Conservation (phyloP, 2,797 vertebrate species). For the Sciurus carolinensis region DNA sequence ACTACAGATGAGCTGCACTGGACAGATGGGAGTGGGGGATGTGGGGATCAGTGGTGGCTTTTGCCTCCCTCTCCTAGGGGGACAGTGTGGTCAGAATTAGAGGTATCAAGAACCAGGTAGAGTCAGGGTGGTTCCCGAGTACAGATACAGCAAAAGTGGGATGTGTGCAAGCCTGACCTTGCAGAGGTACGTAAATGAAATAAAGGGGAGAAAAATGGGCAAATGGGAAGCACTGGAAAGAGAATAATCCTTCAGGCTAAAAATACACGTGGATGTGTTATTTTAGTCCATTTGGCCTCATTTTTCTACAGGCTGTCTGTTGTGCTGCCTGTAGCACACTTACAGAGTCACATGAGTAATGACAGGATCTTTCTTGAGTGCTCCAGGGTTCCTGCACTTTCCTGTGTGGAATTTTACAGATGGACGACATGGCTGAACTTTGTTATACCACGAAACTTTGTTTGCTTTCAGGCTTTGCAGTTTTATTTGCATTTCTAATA, state of each 20-base stretch:
- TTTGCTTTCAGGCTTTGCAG: not conserved
- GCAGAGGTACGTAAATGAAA: not conserved
- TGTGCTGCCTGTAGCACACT: not conserved
- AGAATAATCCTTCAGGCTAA: not conserved
- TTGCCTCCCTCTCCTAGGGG: not conserved
- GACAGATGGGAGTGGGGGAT: not conserved
- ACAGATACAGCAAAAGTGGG: not conserved
- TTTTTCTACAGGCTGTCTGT: not conserved
- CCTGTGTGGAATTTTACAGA: not conserved
- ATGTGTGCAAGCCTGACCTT: not conserved
- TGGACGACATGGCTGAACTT: not conserved
- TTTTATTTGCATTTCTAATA: slow-evolving; percentile 47
- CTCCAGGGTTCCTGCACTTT: not conserved
- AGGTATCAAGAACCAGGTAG: not conserved
- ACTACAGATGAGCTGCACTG: not conserved
- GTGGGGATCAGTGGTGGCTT: not conserved
- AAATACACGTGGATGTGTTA: not conserved
- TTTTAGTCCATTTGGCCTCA: not conserved
- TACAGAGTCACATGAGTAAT: not conserved
- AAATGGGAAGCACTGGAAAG: not conserved
- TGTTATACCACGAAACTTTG: not conserved
- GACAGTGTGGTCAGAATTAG: not conserved
- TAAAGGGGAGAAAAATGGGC: not conserved
- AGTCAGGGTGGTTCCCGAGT: not conserved
- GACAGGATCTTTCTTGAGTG: not conserved